Evolutionary conservation across 23 tunicate genomes (phyloP), one percentile per base, ranked within the genome.

Genomic region (Phallusia fumigata): DNA sequence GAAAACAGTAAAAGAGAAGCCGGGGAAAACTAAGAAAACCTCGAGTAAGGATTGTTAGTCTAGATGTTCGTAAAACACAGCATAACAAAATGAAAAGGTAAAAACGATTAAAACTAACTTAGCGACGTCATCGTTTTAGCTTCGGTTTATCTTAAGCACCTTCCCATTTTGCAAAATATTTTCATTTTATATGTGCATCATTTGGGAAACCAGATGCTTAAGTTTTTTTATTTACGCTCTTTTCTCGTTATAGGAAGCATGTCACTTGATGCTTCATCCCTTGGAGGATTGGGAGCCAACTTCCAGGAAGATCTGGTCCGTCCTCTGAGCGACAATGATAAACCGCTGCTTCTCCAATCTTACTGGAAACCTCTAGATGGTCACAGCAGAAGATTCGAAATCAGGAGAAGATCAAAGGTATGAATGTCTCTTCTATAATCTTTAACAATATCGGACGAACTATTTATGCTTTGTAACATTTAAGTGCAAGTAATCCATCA

Each of bases 341-440:
- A 88, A 75, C 98, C 98, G 0, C 86, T 94, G 6, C 75, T 89
- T 58, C 90, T 94, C 24, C 98, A 94, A 35, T 94, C 98, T 19
- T 87, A 73, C 30, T 94, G 98, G 98, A 89, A 89, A 53, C 98
- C 98, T 12, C 58, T 76, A 65, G 94, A 94, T n/a, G 94, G 94
- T 22, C 82, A 85, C 40, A 78, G 87, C 35, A 74, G 98, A 34
- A 72, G 98, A 75, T 94, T 94, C 47, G 98, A 94, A 50, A 82
- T 94, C 3, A 53, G 98, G 73, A 31, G 85, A 49, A 79, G 87
- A 33, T 82, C 94, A 0, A 53, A 84, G 92, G 97, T 93, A 78
- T 0, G 65, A 13, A 13, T 58, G 5, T 40, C 47, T 10, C 5
- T 10, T 40, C 47, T 40, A 10, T n/a, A n/a, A n/a, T n/a, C n/a